These are phyloP conservation scores for Oncorhynchus masou DNA, from an alignment of 2,113 vertebrate species.

Conservation along the genomic window DNA sequence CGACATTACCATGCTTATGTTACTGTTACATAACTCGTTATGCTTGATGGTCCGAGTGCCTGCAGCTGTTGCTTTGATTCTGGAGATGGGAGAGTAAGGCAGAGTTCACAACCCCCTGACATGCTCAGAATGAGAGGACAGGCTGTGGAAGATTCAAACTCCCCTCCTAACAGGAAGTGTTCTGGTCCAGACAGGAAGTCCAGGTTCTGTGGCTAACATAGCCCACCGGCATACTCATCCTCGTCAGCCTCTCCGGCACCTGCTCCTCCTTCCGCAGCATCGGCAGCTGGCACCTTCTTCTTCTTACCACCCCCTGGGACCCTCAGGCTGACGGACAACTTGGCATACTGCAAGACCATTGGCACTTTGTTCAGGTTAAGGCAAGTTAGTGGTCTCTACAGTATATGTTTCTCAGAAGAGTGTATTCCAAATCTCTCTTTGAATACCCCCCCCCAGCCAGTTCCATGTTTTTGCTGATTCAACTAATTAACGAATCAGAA, in stretches of 20 bases:
- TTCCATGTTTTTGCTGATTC: too few species aligned
- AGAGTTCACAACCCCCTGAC: neutral
- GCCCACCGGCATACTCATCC: slow-evolving; percentile 54
- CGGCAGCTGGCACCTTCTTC: slow-evolving; percentile 67
- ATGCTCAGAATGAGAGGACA: neutral
- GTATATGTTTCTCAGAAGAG: too few species aligned
- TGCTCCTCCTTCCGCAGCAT: neutral
- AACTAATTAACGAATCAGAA: too few species aligned
- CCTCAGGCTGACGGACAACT: slow-evolving; percentile 80
- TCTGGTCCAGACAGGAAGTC: neutral
- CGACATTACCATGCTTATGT: slow-evolving; percentile 3
- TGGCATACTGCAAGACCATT: slow-evolving; percentile 78
- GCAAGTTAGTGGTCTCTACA: too few species aligned
- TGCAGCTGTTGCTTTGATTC: neutral
- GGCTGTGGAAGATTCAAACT: neutral
- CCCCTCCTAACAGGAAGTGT: slow-evolving; percentile 2
- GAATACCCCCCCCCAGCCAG: too few species aligned
- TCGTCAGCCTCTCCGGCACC: slow-evolving; percentile 30
- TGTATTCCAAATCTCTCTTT: too few species aligned
- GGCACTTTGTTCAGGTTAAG: too few species aligned
- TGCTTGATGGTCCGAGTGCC: neutral
- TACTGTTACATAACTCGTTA: neutral
- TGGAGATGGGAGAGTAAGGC: neutral
- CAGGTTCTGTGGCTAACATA: slow-evolving; percentile 32
- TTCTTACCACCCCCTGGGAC: slow-evolving; percentile 84